A percentile compares a stretch with the other conserved stretches of the same genome.
Evolutionary conservation across 2,113 vertebrate genomes (phyloP).

Genomic region (Ophthalmolycus amberensis): DNA sequence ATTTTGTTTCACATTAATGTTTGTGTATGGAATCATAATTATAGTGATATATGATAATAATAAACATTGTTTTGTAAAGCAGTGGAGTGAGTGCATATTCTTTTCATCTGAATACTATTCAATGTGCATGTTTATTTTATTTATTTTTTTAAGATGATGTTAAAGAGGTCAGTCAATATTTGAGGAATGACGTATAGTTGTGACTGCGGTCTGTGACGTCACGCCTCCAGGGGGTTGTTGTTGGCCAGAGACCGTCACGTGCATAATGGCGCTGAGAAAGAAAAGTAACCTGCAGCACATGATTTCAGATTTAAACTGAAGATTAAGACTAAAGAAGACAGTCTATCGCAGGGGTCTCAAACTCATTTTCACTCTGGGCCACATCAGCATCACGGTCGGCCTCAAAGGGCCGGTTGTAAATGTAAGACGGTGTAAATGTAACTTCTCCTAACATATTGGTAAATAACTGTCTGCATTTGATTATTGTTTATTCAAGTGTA

Average conservation of each 20-base stretch:
- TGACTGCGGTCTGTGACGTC: background rate
- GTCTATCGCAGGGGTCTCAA: too few species aligned
- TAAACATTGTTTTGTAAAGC: constrained; percentile 84
- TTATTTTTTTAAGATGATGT: background rate
- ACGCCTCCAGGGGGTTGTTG: background rate
- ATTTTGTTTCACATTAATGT: constrained; percentile 66
- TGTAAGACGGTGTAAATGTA: too few species aligned
- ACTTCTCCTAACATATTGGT: too few species aligned
- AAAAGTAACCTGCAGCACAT: background rate
- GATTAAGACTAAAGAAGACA: background rate
- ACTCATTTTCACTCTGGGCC: too few species aligned
- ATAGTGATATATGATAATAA: background rate
- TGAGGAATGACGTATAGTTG: background rate
- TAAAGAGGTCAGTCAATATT: background rate
- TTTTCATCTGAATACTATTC: background rate
- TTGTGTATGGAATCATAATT: constrained; percentile 58
- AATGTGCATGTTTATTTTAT: background rate
- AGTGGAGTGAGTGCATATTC: constrained; percentile 43
- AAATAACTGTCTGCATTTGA: too few species aligned
- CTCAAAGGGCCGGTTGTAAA: too few species aligned
- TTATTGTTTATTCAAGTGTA: too few species aligned
- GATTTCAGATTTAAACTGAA: background rate
- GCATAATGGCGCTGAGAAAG: background rate
- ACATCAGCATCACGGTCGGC: too few species aligned
- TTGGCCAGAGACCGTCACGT: background rate